These are phyloP conservation scores for Triplophysa siluroides DNA, from an alignment of 2,113 vertebrate genomes.

Conservation along the genomic window DNA sequence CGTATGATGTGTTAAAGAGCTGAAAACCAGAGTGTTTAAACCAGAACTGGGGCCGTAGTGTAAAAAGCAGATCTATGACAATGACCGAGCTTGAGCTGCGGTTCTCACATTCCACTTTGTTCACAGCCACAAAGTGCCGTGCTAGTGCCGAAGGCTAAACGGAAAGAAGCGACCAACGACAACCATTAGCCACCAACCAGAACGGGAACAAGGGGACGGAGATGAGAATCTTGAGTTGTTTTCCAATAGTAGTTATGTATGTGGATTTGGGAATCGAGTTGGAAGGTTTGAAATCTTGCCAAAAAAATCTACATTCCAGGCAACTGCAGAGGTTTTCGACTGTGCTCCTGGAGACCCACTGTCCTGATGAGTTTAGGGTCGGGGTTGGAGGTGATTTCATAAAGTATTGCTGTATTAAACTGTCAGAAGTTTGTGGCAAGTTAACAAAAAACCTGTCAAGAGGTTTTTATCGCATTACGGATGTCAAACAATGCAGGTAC, in stretches of 20 bases:
- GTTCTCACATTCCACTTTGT: neutral
- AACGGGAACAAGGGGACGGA: neutral
- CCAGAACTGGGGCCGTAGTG: neutral
- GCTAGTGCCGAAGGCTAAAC: neutral
- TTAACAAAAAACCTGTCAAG: no score
- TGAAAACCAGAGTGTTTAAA: constrained; percentile 12
- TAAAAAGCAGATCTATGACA: constrained; percentile 10
- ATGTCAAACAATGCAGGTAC: neutral
- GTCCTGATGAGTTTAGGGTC: no score
- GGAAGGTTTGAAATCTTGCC: constrained; percentile 33
- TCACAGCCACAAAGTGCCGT: constrained; percentile 5
- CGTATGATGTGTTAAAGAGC: constrained; percentile 33
- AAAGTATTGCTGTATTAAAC: no score
- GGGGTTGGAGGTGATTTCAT: no score
- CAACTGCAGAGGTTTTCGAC: neutral
- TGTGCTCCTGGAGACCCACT: no score
- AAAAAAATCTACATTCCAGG: constrained; percentile 12
- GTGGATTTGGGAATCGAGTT: constrained; percentile 18
- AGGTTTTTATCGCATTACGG: neutral
- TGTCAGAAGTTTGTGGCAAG: no score
- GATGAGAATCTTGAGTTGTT: neutral
- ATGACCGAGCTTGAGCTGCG: neutral
- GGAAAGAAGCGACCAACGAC: neutral
- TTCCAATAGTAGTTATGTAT: constrained; percentile 4
- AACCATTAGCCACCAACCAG: constrained; percentile 1